These are phyloP conservation scores for Tolypeutes matacus DNA, from an alignment of 2,797 vertebrate species.

Conservation along the genomic window DNA sequence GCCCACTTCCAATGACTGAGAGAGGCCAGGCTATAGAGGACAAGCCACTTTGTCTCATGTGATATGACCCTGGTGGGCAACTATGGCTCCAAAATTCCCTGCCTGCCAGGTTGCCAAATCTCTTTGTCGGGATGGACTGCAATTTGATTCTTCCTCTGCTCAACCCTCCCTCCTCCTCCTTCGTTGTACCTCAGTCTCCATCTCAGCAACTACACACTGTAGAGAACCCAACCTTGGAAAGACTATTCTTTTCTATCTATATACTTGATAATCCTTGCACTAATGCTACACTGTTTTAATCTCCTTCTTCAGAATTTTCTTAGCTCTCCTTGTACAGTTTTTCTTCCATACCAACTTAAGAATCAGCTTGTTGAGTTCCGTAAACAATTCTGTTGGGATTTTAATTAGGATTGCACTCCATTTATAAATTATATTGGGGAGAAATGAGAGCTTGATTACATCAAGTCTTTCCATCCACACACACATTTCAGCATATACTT, in stretches of 20 bases:
- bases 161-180: neutral
- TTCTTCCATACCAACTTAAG: neutral
- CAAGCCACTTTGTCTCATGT: neutral
- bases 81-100: neutral
- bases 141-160: neutral
- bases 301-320: neutral
- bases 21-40: neutral
- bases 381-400: neutral
- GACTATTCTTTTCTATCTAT: neutral
- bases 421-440: neutral
- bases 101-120: neutral
- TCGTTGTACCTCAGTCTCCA: neutral
- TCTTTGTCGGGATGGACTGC: neutral
- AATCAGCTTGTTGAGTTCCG: neutral
- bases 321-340: neutral
- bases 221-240: neutral
- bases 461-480: neutral
- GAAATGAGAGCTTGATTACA: neutral
- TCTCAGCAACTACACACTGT: neutral
- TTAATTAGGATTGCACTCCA: neutral
- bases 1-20: neutral
- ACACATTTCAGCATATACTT: neutral
- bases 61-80: neutral
- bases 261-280: neutral
- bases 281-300: neutral